A percentile compares a stretch with the other conserved stretches of the same genome.
These are phyloP conservation scores for Drosophila lowei DNA, from an alignment of 1,140 invertebrate species.

Conservation along the genomic window DNA sequence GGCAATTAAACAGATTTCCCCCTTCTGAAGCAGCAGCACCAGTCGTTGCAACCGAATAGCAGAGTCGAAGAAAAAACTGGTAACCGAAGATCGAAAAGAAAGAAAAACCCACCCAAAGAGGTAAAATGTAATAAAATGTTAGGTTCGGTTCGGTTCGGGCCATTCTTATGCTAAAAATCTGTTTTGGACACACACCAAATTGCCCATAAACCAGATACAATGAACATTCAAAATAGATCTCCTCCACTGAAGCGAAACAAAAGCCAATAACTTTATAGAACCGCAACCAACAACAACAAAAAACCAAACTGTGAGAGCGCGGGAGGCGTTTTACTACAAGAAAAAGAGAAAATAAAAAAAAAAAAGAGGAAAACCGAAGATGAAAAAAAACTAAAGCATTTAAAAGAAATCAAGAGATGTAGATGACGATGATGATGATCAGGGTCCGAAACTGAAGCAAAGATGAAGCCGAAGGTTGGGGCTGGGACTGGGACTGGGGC, in stretches of 20 bases:
- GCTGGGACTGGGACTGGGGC: constrained; percentile 4
- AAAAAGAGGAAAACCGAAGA: constrained; percentile 10
- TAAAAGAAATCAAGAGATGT: constrained; percentile 74
- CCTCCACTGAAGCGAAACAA: constrained; percentile 54
- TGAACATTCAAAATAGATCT: constrained; percentile 54
- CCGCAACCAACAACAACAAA: constrained; percentile 36
- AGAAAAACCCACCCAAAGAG: constrained; percentile 63
- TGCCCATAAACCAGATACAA: constrained; percentile 67
- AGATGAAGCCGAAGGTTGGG: background rate
- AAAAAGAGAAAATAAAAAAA: constrained; percentile 31
- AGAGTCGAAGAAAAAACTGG: background rate
- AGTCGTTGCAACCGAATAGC: constrained; percentile 31
- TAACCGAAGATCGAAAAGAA: constrained; percentile 1
- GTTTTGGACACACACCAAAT: constrained; percentile 51
- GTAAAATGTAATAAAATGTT: constrained; percentile 63
- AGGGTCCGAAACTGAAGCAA: constrained; percentile 22
- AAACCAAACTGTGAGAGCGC: constrained; percentile 66
- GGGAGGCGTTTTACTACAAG: constrained; percentile 66
- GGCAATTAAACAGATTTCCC: constrained; percentile 36
- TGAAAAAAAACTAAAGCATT: constrained; percentile 59
- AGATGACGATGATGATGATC: constrained; percentile 66
- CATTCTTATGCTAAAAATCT: constrained; percentile 75
- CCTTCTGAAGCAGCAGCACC: constrained; percentile 9
- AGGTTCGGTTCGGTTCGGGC: constrained; percentile 24
- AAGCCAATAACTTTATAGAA: constrained; percentile 75